Percentiles rank a stretch among this genome's conserved stretches.
These are phyloP conservation scores for Rhynchotus rufescens DNA, from an alignment of 2,797 vertebrate species.

Conservation along the genomic window DNA sequence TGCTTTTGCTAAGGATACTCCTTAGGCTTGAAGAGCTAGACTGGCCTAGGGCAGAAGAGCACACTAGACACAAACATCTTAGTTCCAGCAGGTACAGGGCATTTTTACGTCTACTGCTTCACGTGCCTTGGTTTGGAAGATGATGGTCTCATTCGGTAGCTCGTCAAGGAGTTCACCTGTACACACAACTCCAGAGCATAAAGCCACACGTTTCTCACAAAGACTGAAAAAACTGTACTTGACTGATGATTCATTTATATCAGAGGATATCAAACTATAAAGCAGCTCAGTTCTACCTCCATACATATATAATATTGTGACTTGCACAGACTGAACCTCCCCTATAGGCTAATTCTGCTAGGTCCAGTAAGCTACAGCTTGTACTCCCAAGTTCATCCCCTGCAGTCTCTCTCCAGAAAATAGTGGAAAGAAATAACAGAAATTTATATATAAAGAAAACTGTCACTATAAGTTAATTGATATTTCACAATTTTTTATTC, in stretches of 20 bases:
- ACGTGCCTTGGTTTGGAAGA: background rate
- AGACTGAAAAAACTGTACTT: background rate
- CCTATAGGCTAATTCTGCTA: background rate
- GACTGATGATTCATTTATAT: conserved; percentile 2
- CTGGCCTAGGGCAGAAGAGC: background rate
- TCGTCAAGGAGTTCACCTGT: background rate
- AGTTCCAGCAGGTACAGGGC: background rate
- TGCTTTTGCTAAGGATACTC: background rate
- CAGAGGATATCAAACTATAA: background rate
- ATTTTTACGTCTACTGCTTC: background rate
- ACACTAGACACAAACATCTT: background rate
- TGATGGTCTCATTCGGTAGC: background rate
- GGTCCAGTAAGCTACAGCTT: background rate
- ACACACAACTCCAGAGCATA: background rate
- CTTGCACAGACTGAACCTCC: background rate
- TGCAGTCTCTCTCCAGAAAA: conserved; percentile 11
- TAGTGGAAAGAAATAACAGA: conserved; percentile 42
- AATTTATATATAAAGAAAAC: conserved; percentile 31
- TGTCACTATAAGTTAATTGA: conserved; percentile 50
- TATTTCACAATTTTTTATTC: conserved; percentile 30
- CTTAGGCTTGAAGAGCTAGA: background rate
- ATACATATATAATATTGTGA: background rate
- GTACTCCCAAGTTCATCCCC: conserved; percentile 23
- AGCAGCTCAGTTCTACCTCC: background rate
- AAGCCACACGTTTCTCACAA: conserved; percentile 1